Percentiles rank a stretch among this genome's conserved stretches.
Evolutionary conservation across 2,888 invertebrate species (phyloP).

Genomic region (Melolontha melolontha): DNA sequence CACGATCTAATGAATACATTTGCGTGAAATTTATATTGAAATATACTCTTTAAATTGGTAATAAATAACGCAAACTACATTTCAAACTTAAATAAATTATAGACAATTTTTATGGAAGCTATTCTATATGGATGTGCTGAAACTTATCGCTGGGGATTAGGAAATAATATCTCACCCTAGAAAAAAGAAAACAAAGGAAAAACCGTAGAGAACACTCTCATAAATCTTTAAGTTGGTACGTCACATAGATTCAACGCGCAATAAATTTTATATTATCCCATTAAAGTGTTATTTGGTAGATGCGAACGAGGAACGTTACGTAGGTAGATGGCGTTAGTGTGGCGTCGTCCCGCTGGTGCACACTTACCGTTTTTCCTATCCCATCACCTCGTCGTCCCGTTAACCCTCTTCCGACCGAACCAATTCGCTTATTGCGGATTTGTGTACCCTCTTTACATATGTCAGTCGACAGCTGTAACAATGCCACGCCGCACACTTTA

Average conservation of each 20-base stretch:
- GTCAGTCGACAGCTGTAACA: constrained; percentile 59
- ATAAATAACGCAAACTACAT: no score
- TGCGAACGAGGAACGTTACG: no score
- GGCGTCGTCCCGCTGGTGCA: constrained; percentile 9
- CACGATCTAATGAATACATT: no score
- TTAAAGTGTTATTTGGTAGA: constrained; percentile 32
- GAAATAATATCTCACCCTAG: no score
- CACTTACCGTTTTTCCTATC: no score
- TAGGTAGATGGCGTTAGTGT: constrained; percentile 21
- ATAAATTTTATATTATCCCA: constrained; percentile 39
- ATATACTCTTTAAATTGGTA: no score
- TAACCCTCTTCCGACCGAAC: constrained; percentile 19
- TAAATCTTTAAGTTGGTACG: constrained; percentile 34
- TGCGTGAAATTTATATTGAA: no score
- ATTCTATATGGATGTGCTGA: no score
- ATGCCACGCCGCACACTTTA: constrained; percentile 51
- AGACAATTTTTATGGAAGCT: no score
- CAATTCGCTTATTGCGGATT: constrained; percentile 42
- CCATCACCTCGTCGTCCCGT: background rate
- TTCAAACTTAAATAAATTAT: no score
- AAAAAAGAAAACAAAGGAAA: no score
- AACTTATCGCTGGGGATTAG: no score
- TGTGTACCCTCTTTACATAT: constrained; percentile 49
- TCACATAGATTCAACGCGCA: constrained; percentile 36
- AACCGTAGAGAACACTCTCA: constrained; percentile 3